A percentile compares a stretch with the other conserved stretches of the same genome.
Evolutionary conservation across 2,797 vertebrate genomes (phyloP).

Genomic region (Parotocinclus haroldoi): DNA sequence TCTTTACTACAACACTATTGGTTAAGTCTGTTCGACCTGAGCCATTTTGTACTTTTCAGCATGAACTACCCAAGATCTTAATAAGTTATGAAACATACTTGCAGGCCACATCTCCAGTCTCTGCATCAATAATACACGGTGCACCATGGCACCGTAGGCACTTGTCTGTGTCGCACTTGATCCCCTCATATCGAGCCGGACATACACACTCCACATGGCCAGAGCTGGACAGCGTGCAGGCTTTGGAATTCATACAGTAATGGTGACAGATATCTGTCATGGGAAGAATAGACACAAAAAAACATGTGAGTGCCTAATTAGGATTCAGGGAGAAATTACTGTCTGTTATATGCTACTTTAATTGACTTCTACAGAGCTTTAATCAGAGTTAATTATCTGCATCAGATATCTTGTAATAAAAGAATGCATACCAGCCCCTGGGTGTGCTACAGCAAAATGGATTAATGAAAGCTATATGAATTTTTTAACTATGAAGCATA

Average conservation of each 20-base stretch:
- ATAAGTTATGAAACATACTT: conserved; percentile 78
- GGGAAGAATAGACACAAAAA: conserved; percentile 14
- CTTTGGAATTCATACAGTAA: conserved; percentile 93
- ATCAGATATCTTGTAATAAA: conserved; percentile 68
- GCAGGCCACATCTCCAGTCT: conserved; percentile 85
- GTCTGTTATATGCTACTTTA: conserved; percentile 52
- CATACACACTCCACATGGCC: conserved; percentile 92
- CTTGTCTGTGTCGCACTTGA: conserved; percentile 92
- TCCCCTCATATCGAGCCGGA: conserved; percentile 84
- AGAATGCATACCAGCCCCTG: conserved; percentile 62
- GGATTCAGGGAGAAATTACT: conserved; percentile 39
- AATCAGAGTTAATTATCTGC: conserved; percentile 72
- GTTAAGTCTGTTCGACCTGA: too few relatives aligned
- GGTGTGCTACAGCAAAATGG: conserved; percentile 56
- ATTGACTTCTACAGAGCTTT: conserved; percentile 63
- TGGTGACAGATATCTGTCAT: conserved; percentile 84
- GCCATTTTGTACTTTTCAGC: too few relatives aligned
- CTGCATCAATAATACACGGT: conserved; percentile 84
- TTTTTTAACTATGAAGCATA: conserved; percentile 53
- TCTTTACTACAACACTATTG: too few relatives aligned
- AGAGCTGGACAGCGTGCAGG: conserved; percentile 85
- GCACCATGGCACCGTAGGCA: conserved; percentile 89
- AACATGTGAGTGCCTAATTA: conserved; percentile 45
- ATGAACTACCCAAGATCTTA: background rate
- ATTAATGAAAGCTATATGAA: conserved; percentile 61